phyloP scores from a whole-genome alignment of 2,888 invertebrate species.

The Drosophila incognita region DNA sequence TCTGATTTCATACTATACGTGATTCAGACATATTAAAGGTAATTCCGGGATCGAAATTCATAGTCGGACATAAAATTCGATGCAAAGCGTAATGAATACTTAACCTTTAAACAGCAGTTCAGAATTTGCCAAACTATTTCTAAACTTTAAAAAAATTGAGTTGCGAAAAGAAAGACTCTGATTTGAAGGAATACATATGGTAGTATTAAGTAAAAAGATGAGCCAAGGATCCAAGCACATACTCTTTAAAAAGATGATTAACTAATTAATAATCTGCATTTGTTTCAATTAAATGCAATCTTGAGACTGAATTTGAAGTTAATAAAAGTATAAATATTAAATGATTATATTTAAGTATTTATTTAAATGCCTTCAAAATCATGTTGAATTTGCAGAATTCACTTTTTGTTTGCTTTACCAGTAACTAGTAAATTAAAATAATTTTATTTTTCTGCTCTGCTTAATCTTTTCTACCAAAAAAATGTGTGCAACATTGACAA shows the following conservation, averaged over 20 bases:
- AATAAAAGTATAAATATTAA: not conserved
- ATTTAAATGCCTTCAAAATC: not conserved
- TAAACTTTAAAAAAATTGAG: not conserved
- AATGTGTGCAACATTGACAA: conserved; percentile 29
- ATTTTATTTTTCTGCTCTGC: not conserved
- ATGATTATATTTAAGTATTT: not conserved
- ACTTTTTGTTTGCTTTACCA: not conserved
- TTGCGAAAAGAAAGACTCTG: not conserved
- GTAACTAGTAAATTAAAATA: not conserved
- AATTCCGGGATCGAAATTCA: not conserved
- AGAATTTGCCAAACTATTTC: not conserved
- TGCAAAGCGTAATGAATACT: not conserved
- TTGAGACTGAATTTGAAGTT: not conserved
- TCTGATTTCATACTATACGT: too few relatives aligned
- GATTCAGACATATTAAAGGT: too few relatives aligned
- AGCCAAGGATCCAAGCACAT: too few relatives aligned
- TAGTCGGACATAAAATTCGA: not conserved
- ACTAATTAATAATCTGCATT: not conserved
- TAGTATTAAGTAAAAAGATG: too few relatives aligned
- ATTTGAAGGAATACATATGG: not conserved
- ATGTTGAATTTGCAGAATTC: not conserved
- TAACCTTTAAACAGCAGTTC: not conserved
- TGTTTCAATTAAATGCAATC: not conserved
- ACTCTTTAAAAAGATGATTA: not conserved
- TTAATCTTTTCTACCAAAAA: conserved; percentile 24